Evolutionary conservation across 2,888 invertebrate species (phyloP).

Genomic region (Stenotaenia linearis): DNA sequence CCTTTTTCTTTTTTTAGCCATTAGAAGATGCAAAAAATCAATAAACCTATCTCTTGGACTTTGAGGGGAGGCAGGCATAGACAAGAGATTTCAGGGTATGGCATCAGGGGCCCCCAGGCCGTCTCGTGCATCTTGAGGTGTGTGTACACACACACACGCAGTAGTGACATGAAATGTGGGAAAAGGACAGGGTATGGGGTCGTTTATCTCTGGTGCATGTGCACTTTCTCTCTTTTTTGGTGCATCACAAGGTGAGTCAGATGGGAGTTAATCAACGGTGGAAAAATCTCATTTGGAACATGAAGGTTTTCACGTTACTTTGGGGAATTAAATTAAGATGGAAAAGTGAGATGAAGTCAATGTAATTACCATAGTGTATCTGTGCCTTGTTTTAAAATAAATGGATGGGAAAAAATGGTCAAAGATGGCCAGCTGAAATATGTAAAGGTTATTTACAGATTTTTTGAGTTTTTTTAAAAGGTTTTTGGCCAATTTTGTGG

Average conservation of each 20-base stretch:
- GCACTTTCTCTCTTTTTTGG: neutral
- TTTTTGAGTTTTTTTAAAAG: no score
- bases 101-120: neutral
- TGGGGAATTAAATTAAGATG: conserved; percentile 4
- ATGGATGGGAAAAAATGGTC: neutral
- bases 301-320: conserved; percentile 1
- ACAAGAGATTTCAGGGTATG: neutral
- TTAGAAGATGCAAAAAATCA: neutral
- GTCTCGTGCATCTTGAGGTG: neutral
- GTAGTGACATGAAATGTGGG: conserved; percentile 3
- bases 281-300: conserved; percentile 9
- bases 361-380: neutral
- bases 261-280: conserved; percentile 4
- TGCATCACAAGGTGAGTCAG: neutral
- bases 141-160: neutral
- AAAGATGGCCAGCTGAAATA: no score
- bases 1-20: neutral
- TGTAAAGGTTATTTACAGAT: no score
- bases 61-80: neutral
- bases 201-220: conserved; percentile 9
- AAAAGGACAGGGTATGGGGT: neutral
- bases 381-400: neutral
- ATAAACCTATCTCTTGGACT: neutral
- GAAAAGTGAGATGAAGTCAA: neutral
- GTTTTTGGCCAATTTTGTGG: no score